Evolutionary conservation across 2,888 invertebrate genomes (phyloP).

Genomic region (Periphyllus acericola): DNA sequence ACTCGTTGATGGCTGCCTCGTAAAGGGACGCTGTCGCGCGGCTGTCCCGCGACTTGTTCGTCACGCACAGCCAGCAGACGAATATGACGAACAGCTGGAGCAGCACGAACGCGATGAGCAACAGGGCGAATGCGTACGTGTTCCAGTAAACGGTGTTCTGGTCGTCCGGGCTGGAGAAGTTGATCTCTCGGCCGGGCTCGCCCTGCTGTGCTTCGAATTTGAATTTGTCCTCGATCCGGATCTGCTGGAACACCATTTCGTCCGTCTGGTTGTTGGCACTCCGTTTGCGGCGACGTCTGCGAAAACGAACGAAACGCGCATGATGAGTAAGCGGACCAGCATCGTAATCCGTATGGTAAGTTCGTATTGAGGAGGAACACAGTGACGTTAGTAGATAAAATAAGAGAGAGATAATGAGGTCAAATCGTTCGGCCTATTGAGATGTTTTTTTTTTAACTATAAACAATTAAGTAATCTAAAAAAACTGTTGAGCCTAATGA

Average conservation of each 20-base stretch:
- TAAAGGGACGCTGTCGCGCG: not conserved
- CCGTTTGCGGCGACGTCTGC: conserved; percentile 27
- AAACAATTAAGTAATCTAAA: too few relatives aligned
- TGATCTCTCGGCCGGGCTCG: not conserved
- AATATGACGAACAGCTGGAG: conserved; percentile 56
- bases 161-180: conserved; percentile 40
- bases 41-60: conserved; percentile 2
- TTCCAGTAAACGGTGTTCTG: conserved; percentile 51
- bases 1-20: not conserved
- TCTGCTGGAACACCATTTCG: conserved; percentile 64
- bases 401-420: too few relatives aligned
- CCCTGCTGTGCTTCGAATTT: conserved; percentile 58
- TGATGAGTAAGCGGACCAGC: too few relatives aligned
- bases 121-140: conserved; percentile 51
- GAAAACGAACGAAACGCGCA: too few relatives aligned
- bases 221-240: conserved; percentile 64
- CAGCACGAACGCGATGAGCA: conserved; percentile 58
- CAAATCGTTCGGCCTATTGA: too few relatives aligned
- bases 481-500: too few relatives aligned
- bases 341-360: too few relatives aligned
- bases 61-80: conserved; percentile 43
- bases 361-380: too few relatives aligned
- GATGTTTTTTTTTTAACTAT: too few relatives aligned
- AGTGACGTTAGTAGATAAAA: too few relatives aligned
- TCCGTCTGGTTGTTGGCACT: conserved; percentile 48